Percentiles rank a stretch among this genome's conserved stretches.
Conservation (phyloP, 2,888 invertebrate species). For the Drosophila nigritarsus region DNA sequence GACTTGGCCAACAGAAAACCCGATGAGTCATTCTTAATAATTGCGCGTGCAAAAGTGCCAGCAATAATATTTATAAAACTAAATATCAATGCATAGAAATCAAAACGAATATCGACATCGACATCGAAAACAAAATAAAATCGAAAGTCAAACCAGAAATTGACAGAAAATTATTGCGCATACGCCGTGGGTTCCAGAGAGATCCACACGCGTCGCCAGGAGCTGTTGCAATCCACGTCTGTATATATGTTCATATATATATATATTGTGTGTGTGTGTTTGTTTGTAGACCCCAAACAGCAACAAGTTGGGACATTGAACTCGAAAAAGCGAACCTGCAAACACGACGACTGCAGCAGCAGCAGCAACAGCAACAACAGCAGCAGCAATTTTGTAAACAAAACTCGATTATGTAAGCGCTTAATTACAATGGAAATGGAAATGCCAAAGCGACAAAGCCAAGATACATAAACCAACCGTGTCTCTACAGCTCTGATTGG, state of each 20-base stretch:
- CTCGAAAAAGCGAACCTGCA: conserved; percentile 73
- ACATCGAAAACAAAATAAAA: conserved; percentile 17
- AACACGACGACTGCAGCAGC: conserved; percentile 24
- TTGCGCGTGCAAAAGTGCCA: conserved; percentile 67
- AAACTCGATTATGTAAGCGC: conserved; percentile 73
- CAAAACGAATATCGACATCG: conserved; percentile 23
- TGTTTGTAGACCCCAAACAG: conserved; percentile 27
- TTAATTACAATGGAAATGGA: conserved; percentile 79
- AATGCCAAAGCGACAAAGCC: conserved; percentile 66
- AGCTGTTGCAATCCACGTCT: conserved; percentile 70
- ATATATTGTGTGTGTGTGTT: conserved; percentile 9
- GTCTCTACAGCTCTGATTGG: conserved; percentile 30
- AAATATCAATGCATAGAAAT: conserved; percentile 57
- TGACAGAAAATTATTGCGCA: conserved; percentile 58
- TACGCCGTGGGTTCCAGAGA: conserved; percentile 70
- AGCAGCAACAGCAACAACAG: conserved; percentile 22
- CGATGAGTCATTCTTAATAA: conserved; percentile 77
- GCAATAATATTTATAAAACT: conserved; percentile 63
- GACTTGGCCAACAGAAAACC: conserved; percentile 63
- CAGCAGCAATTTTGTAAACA: conserved; percentile 74
- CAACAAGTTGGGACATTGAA: conserved; percentile 74
- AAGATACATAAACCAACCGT: conserved; percentile 29
- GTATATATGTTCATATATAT: neutral
- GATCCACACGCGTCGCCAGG: conserved; percentile 69
- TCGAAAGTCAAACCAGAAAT: conserved; percentile 22